Evolutionary conservation across 2,888 invertebrate species (phyloP).

Genomic region (Torymus aiolomorphi): DNA sequence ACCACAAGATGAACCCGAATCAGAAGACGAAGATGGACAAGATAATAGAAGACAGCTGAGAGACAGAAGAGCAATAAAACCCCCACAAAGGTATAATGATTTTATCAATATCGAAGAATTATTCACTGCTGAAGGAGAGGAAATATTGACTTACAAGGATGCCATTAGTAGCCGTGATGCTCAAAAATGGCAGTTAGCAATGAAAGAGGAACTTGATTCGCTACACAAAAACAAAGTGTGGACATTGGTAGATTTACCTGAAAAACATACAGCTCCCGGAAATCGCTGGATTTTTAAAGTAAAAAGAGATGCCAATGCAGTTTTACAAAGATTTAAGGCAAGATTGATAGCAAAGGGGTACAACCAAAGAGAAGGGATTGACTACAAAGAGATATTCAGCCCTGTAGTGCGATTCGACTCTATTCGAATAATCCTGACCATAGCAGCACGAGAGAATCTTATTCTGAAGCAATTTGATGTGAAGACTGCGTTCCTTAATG

Average conservation of each 20-base stretch:
- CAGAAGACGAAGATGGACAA: too few species aligned
- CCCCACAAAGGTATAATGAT: not conserved
- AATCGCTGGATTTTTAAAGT: constrained; percentile 17
- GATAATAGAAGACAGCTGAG: not conserved
- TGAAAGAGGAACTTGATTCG: constrained; percentile 6
- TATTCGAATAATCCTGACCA: too few species aligned
- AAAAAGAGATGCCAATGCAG: not conserved
- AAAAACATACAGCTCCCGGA: not conserved
- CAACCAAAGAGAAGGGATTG: too few species aligned
- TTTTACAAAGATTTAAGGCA: too few species aligned
- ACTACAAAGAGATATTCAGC: too few species aligned
- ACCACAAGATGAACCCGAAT: too few species aligned
- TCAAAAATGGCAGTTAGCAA: not conserved
- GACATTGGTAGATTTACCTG: not conserved
- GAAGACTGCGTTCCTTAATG: too few species aligned
- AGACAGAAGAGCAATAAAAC: not conserved
- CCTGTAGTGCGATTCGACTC: too few species aligned
- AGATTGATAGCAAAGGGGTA: too few species aligned
- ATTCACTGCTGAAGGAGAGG: not conserved
- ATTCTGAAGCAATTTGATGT: too few species aligned
- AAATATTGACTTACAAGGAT: not conserved
- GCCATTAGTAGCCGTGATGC: not conserved
- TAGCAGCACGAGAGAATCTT: too few species aligned
- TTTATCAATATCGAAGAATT: not conserved
- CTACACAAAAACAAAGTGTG: not conserved